Evolutionary conservation across 64 coral and sea anemone genomes (phyloP).

Genomic region (Montipora sp.): DNA sequence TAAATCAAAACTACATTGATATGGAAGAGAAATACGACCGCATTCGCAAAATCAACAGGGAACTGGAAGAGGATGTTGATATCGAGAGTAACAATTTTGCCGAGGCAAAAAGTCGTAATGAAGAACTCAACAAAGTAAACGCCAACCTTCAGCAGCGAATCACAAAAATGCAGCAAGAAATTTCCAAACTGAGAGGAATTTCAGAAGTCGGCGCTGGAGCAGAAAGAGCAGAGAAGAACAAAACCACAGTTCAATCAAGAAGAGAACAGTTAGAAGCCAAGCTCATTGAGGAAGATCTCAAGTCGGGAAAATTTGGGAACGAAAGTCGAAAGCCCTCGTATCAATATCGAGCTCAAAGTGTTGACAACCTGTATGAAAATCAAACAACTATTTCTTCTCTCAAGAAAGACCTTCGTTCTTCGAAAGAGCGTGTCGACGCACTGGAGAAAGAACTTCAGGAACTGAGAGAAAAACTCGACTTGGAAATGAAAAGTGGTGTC

Average conservation of each 20-base stretch:
- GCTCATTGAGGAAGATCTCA: not conserved
- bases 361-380: not conserved
- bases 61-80: conserved; percentile 35
- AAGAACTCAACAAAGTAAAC: conserved; percentile 10
- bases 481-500: not conserved
- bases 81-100: conserved; percentile 9
- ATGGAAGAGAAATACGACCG: conserved; percentile 17
- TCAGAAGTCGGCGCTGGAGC: not conserved
- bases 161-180: conserved; percentile 9
- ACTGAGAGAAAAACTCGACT: conserved; percentile 19
- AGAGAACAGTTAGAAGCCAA: conserved; percentile 2
- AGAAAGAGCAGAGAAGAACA: not conserved
- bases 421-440: not conserved
- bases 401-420: conserved; percentile 4
- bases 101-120: not conserved
- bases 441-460: conserved; percentile 20
- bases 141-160: not conserved
- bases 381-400: not conserved
- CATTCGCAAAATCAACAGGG: conserved; percentile 31
- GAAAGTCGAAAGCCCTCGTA: not conserved
- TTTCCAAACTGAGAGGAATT: conserved; percentile 1
- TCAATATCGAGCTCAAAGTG: not conserved
- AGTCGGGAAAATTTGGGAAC: not conserved
- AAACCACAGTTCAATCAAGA: conserved; percentile 16
- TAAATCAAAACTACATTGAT: conserved; percentile 24